Evolutionary conservation across 2,888 invertebrate species (phyloP).

Genomic region (Spisula solida): DNA sequence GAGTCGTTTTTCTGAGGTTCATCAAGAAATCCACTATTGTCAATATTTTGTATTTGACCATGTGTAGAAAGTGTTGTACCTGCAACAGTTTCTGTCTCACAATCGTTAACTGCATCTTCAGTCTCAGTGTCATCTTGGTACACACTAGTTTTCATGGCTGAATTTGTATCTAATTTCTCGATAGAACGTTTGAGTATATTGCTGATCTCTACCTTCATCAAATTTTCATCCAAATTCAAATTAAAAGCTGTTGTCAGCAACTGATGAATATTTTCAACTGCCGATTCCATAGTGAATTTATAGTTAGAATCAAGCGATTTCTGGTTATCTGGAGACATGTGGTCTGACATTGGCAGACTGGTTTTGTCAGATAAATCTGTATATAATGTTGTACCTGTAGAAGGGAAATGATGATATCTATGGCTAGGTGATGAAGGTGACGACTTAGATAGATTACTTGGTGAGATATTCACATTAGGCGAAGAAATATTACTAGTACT

Average conservation of each 20-base stretch:
- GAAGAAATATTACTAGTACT: background rate
- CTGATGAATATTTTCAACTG: background rate
- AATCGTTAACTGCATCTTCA: background rate
- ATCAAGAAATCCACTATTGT: background rate
- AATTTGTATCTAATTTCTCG: background rate
- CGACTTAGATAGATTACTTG: background rate
- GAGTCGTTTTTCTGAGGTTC: background rate
- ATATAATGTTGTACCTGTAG: background rate
- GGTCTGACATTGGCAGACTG: background rate
- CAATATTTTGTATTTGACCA: background rate
- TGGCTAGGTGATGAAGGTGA: background rate
- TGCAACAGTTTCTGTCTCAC: background rate
- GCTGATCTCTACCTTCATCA: background rate
- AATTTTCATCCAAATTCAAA: conserved; percentile 14
- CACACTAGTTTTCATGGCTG: background rate
- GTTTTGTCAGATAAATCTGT: background rate
- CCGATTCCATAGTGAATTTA: background rate
- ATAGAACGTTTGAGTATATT: background rate
- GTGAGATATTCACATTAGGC: background rate
- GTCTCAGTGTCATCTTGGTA: background rate
- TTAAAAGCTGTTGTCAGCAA: background rate
- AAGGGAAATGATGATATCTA: background rate
- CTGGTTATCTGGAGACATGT: background rate
- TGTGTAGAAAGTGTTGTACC: background rate
- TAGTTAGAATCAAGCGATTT: background rate